phyloP scores from a whole-genome alignment of 2,888 invertebrate genomes.

The Catocala nupta region DNA sequence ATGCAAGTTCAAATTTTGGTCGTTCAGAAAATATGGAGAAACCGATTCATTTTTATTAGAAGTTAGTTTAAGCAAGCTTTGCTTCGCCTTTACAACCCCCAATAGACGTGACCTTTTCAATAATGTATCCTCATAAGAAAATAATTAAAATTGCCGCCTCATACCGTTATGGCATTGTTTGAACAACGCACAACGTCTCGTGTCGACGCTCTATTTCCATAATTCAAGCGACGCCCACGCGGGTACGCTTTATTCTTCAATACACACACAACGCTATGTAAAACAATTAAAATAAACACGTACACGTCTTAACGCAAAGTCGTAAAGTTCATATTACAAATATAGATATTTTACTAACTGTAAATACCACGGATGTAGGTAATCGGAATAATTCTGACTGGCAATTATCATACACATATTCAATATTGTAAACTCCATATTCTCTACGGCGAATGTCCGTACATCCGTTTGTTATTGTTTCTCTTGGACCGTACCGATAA shows the following conservation, averaged over 20 bases:
- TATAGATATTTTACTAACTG: constrained; percentile 48
- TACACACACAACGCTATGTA: constrained; percentile 50
- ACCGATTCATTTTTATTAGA: too few relatives aligned
- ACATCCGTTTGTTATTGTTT: constrained; percentile 25
- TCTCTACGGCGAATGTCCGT: constrained; percentile 6
- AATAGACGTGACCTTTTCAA: constrained; percentile 58
- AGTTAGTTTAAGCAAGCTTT: not conserved
- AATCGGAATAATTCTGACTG: constrained; percentile 62
- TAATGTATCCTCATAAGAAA: constrained; percentile 63
- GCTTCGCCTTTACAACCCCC: constrained; percentile 46
- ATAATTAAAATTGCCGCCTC: constrained; percentile 71
- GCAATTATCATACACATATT: constrained; percentile 45
- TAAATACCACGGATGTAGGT: constrained; percentile 53
- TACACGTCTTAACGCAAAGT: constrained; percentile 54
- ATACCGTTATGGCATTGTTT: constrained; percentile 82
- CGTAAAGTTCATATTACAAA: constrained; percentile 64
- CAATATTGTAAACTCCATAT: constrained; percentile 24
- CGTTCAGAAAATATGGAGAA: too few relatives aligned
- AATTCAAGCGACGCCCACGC: constrained; percentile 76
- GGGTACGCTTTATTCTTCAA: constrained; percentile 66
- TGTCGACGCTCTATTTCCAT: constrained; percentile 80
- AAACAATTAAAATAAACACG: constrained; percentile 50
- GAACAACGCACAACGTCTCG: constrained; percentile 60
- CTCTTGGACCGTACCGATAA: not conserved
- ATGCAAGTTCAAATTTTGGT: too few relatives aligned